Percentiles rank a stretch among this genome's conserved stretches.
These are phyloP conservation scores for Drosophila acutilabella DNA, from an alignment of 2,888 invertebrate genomes.

Conservation along the genomic window DNA sequence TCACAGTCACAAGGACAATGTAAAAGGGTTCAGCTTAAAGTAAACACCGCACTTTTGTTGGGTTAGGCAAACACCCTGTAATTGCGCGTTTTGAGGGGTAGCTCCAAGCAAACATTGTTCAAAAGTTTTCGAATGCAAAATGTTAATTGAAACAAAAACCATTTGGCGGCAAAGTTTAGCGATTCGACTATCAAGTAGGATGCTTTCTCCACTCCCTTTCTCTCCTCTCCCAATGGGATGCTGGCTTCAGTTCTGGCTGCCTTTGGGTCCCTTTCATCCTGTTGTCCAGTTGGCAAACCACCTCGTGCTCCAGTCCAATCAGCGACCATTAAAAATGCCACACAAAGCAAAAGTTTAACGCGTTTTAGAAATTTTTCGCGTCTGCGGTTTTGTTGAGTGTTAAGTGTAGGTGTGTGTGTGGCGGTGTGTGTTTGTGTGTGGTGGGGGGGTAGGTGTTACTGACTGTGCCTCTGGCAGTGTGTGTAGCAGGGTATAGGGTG, in stretches of 20 bases:
- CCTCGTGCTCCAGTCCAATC: conserved; percentile 46
- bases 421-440: not conserved
- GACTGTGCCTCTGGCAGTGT: conserved; percentile 1
- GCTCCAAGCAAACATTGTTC: conserved; percentile 68
- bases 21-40: conserved; percentile 27
- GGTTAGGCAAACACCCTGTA: conserved; percentile 16
- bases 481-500: conserved; percentile 2
- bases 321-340: conserved; percentile 63
- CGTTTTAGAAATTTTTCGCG: conserved; percentile 67
- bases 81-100: not conserved
- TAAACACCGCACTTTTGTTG: conserved; percentile 1
- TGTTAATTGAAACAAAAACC: conserved; percentile 80
- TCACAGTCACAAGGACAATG: not conserved
- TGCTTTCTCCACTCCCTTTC: conserved; percentile 22
- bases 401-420: conserved; percentile 6
- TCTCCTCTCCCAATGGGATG: conserved; percentile 20
- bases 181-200: conserved; percentile 47
- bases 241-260: not conserved
- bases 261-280: not conserved
- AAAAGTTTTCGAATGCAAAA: conserved; percentile 73
- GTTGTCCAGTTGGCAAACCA: not conserved
- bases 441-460: no score
- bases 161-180: conserved; percentile 76
- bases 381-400: conserved; percentile 23
- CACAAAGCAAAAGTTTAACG: conserved; percentile 68